phyloP scores from a whole-genome alignment of 1,140 invertebrate species.

The Scaptodrosophila lebanonensis region DNA sequence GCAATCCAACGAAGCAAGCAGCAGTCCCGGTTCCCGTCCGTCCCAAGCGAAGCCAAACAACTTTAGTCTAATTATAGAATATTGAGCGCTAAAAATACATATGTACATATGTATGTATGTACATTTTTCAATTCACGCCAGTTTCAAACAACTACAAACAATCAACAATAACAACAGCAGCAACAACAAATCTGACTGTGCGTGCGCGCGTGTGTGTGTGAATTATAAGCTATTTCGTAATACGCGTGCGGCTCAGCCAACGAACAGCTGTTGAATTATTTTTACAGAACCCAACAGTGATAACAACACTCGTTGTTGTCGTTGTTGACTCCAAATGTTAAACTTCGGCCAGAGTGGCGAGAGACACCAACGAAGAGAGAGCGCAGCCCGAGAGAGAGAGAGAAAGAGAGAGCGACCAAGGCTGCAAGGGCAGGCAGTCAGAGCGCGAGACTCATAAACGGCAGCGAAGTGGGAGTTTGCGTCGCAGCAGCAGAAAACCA shows the following conservation, averaged over 20 bases:
- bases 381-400: not conserved
- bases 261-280: conserved; percentile 10
- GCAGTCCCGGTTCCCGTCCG: no score
- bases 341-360: not conserved
- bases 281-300: conserved; percentile 6
- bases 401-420: conserved; percentile 1
- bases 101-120: conserved; percentile 19
- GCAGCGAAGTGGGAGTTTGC: no score
- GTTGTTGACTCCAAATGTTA: no score
- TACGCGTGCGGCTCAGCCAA: conserved; percentile 7
- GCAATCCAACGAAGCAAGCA: no score
- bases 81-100: conserved; percentile 55
- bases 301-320: no score
- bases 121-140: conserved; percentile 7
- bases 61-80: conserved; percentile 59
- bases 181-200: conserved; percentile 54
- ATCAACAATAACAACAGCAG: conserved; percentile 5
- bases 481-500: not conserved
- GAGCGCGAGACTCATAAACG: conserved; percentile 1
- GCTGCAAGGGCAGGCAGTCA: conserved; percentile 7
- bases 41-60: conserved; percentile 5
- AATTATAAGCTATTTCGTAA: conserved; percentile 2
- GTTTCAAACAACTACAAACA: conserved; percentile 55
- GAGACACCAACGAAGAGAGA: not conserved
- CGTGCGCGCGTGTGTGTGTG: not conserved